These are phyloP conservation scores for Channa maculata DNA, from an alignment of 2,113 vertebrate genomes.

Conservation along the genomic window DNA sequence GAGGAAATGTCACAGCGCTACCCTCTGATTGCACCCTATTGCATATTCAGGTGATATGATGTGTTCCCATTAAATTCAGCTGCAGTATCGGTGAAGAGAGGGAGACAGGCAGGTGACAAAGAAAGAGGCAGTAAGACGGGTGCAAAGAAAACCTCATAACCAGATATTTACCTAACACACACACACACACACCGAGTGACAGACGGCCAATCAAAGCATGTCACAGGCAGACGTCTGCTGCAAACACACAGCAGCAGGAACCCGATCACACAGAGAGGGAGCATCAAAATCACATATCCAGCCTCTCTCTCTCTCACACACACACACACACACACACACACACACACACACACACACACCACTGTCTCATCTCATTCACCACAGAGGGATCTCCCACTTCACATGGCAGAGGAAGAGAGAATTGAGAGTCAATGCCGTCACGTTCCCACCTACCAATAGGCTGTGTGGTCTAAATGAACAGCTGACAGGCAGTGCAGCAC, in stretches of 20 bases:
- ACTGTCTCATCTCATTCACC: slow-evolving; percentile 36
- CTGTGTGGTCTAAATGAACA: slow-evolving; percentile 38
- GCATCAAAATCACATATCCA: slow-evolving; percentile 27
- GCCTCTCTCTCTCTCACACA: not conserved
- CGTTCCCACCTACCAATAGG: not conserved
- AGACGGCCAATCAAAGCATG: slow-evolving; percentile 28
- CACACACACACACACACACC: slow-evolving; percentile 6
- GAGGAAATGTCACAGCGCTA: too few species aligned
- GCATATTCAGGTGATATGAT: too few species aligned
- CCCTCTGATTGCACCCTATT: too few species aligned
- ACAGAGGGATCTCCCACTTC: slow-evolving; percentile 31
- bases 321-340: slow-evolving; percentile 4
- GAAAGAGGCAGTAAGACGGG: not conserved
- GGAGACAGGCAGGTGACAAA: not conserved
- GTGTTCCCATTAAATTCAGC: not conserved
- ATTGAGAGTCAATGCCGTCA: slow-evolving; percentile 35
- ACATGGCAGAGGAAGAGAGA: slow-evolving; percentile 16
- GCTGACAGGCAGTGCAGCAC: slow-evolving; percentile 48
- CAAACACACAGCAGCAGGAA: slow-evolving; percentile 1
- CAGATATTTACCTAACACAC: not conserved
- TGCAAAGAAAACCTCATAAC: slow-evolving; percentile 7
- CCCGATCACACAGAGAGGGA: slow-evolving; percentile 26
- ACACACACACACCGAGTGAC: slow-evolving; percentile 23
- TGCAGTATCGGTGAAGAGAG: not conserved
- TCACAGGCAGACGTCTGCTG: not conserved